Percentiles rank a stretch among this genome's conserved stretches.
Conservation (phyloP, 2,888 invertebrate species). For the Drosophila phalerata region DNA sequence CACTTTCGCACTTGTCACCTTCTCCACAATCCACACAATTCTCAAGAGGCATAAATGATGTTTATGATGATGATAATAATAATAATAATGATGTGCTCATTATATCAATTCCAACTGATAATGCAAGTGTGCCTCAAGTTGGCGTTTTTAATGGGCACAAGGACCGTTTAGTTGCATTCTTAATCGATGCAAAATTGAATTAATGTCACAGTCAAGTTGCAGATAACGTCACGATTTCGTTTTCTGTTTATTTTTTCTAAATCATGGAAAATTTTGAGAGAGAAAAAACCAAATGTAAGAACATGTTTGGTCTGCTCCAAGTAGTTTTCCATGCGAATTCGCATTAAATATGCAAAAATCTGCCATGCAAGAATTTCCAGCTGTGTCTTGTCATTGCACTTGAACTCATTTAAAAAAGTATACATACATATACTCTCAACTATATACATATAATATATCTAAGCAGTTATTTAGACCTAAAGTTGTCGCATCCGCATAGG, state of each 20-base stretch:
- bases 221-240: conserved; percentile 46
- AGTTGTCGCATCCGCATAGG: conserved; percentile 53
- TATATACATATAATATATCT: not conserved
- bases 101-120: conserved; percentile 35
- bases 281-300: not conserved
- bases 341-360: conserved; percentile 43
- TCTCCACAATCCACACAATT: not conserved
- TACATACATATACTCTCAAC: not conserved
- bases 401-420: conserved; percentile 37
- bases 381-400: conserved; percentile 64
- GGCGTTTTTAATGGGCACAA: conserved; percentile 47
- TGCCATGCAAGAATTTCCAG: conserved; percentile 57
- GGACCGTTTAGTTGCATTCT: conserved; percentile 36
- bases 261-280: conserved; percentile 71
- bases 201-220: conserved; percentile 65
- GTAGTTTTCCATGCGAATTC: conserved; percentile 65
- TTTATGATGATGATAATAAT: conserved; percentile 4
- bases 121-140: conserved; percentile 26
- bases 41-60: conserved; percentile 5
- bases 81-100: conserved; percentile 23
- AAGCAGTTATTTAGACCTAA: conserved; percentile 2
- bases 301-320: conserved; percentile 21
- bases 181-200: conserved; percentile 46
- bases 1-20: conserved; percentile 35
- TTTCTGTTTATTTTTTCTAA: conserved; percentile 2